Evolutionary conservation across 30 jellyfish, hydroid and myxozoan species (phyloP).

Genomic region (Sanderia malayensis): DNA sequence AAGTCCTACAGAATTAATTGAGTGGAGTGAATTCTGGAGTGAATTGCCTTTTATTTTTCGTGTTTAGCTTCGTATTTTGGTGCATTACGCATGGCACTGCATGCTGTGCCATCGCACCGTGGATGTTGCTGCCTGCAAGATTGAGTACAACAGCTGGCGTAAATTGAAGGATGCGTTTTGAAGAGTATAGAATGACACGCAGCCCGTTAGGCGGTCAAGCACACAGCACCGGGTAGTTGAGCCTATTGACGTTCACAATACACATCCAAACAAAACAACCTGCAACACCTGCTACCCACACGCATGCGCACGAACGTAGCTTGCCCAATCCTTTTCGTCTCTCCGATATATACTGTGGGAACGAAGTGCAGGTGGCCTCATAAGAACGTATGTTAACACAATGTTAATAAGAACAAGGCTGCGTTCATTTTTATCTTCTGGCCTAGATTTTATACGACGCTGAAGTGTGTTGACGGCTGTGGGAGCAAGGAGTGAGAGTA

Average conservation of each 20-base stretch:
- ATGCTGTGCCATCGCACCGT: too few relatives aligned
- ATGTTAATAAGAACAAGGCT: constrained; percentile 68
- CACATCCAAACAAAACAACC: constrained; percentile 82
- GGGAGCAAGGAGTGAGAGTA: constrained; percentile 3
- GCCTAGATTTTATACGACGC: constrained; percentile 69
- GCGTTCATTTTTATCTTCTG: constrained; percentile 65
- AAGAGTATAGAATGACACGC: constrained; percentile 55
- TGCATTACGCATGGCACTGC: too few relatives aligned
- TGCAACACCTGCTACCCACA: constrained; percentile 76
- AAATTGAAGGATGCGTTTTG: constrained; percentile 34
- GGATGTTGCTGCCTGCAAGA: too few relatives aligned
- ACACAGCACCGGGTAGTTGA: constrained; percentile 71
- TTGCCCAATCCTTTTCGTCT: constrained; percentile 47
- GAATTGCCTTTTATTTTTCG: too few relatives aligned
- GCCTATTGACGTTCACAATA: constrained; percentile 75
- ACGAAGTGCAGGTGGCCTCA: constrained; percentile 82
- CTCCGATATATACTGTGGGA: constrained; percentile 80
- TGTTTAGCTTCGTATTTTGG: too few relatives aligned
- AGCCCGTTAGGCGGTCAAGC: constrained; percentile 81
- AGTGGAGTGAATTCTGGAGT: too few relatives aligned
- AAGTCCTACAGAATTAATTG: too few relatives aligned
- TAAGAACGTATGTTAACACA: constrained; percentile 78
- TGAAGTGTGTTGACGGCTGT: constrained; percentile 8
- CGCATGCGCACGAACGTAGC: constrained; percentile 93
- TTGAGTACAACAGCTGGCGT: constrained; percentile 32